phyloP scores from a whole-genome alignment of 2,888 invertebrate genomes.

The Arctia plantaginis region DNA sequence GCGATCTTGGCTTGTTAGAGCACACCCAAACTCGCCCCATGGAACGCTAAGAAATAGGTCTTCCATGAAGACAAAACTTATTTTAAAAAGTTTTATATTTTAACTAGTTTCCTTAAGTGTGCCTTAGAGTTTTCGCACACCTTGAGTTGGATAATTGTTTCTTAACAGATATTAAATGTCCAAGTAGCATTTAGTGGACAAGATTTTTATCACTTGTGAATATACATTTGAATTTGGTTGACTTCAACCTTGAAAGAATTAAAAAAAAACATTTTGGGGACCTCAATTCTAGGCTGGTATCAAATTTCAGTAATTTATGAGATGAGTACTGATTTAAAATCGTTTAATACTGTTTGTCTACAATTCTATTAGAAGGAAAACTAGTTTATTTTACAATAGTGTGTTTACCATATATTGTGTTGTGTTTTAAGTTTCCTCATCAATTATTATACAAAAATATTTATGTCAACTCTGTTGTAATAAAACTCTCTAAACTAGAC shows the following conservation, averaged over 20 bases:
- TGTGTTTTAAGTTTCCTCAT: neutral
- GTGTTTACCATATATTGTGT: neutral
- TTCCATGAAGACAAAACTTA: no score
- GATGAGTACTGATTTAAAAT: no score
- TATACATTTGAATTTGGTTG: no score
- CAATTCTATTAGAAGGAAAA: neutral
- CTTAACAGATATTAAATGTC: neutral
- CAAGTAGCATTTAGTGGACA: neutral
- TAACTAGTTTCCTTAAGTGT: neutral
- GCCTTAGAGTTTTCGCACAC: neutral
- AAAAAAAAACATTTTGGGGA: no score
- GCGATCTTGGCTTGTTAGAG: no score
- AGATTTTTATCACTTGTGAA: neutral
- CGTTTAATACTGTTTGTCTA: neutral
- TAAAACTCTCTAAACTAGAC: no score
- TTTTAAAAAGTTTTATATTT: no score
- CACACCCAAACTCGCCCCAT: no score
- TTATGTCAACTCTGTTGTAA: neutral
- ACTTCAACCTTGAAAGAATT: no score
- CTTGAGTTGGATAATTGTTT: neutral
- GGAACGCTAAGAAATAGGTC: no score
- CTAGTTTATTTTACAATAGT: neutral
- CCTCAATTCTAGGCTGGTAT: no score
- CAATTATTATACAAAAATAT: neutral
- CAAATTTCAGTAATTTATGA: no score